Evolutionary conservation across 2,888 invertebrate species (phyloP).

Genomic region (Drosophila peninsularis): DNA sequence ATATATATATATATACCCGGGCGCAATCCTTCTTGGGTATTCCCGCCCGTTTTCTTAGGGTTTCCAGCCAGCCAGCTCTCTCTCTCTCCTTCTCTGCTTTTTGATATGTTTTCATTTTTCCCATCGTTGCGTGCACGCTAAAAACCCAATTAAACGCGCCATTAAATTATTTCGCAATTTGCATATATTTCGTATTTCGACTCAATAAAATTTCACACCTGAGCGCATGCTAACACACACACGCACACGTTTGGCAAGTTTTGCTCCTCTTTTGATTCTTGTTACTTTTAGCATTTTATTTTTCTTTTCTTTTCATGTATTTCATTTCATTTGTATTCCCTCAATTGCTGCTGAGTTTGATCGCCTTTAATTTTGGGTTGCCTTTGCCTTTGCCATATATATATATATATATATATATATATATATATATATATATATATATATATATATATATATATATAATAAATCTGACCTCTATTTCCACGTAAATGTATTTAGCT

Average conservation of each 20-base stretch:
- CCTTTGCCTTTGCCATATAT: neutral
- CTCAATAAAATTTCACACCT: constrained; percentile 79
- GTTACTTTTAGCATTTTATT: constrained; percentile 15
- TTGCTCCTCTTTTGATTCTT: constrained; percentile 16
- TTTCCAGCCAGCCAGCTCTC: neutral
- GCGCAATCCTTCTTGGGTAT: constrained; percentile 66
- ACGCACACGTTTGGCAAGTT: constrained; percentile 39
- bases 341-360: constrained; percentile 46
- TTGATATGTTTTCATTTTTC: constrained; percentile 56
- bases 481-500: neutral
- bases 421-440: neutral
- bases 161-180: constrained; percentile 79
- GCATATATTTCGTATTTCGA: constrained; percentile 79
- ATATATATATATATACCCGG: no score
- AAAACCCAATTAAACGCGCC: constrained; percentile 80
- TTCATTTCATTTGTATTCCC: constrained; percentile 50
- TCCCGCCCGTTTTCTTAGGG: constrained; percentile 12
- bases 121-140: constrained; percentile 65
- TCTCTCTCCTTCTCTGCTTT: constrained; percentile 1
- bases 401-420: neutral
- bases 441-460: neutral
- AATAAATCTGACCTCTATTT: constrained; percentile 1
- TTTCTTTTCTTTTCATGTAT: constrained; percentile 32
- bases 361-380: constrained; percentile 17
- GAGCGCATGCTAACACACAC: constrained; percentile 51